phyloP scores from a whole-genome alignment of 2,888 invertebrate species.

The Drosophila prolongata region DNA sequence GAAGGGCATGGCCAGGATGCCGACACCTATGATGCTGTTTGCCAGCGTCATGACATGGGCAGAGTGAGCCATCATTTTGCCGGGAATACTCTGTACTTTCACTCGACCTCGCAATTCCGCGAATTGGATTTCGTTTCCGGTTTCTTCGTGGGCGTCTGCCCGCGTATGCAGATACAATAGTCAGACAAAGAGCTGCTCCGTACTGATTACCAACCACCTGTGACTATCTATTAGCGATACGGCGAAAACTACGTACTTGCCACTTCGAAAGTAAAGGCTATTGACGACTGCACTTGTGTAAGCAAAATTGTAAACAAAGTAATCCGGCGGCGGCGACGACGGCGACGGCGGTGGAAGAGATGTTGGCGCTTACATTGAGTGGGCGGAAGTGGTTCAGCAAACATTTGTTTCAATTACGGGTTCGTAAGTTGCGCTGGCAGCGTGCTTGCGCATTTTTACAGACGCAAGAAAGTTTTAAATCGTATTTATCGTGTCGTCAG shows the following conservation, averaged over 20 bases:
- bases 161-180: constrained; percentile 25
- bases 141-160: constrained; percentile 13
- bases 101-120: not conserved
- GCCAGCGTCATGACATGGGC: constrained; percentile 93
- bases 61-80: constrained; percentile 74
- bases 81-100: not conserved
- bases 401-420: constrained; percentile 40
- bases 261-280: constrained; percentile 29
- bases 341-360: constrained; percentile 43
- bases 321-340: constrained; percentile 39
- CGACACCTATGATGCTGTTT: constrained; percentile 98
- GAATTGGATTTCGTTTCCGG: not conserved
- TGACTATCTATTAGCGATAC: constrained; percentile 27
- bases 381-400: constrained; percentile 26
- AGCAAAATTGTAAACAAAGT: constrained; percentile 43
- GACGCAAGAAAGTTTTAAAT: constrained; percentile 39
- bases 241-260: constrained; percentile 16
- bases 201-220: constrained; percentile 7
- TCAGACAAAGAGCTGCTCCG: constrained; percentile 1
- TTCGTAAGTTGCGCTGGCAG: constrained; percentile 19
- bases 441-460: constrained; percentile 53
- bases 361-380: constrained; percentile 36
- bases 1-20: constrained; percentile 98
- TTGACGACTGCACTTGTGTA: constrained; percentile 44
- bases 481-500: constrained; percentile 70